Evolutionary conservation across 2,113 vertebrate species (phyloP).

Genomic region (Zosterops borbonicus): DNA sequence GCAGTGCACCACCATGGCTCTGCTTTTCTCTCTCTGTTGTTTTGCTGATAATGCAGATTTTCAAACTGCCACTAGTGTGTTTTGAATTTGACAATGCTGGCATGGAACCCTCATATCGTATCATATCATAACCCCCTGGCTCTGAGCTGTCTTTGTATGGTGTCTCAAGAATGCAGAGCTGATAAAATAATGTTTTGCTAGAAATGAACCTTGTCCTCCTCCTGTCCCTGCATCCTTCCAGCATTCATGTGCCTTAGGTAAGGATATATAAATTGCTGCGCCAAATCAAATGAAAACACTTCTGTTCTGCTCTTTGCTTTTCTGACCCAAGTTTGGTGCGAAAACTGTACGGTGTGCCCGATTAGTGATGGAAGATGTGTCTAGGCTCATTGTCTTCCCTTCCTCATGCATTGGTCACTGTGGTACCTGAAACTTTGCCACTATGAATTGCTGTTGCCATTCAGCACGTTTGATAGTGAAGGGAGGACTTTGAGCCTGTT

Average conservation of each 20-base stretch:
- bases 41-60: constrained; percentile 6
- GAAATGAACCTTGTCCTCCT: not conserved
- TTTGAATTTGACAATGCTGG: not conserved
- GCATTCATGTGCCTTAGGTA: not conserved
- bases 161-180: not conserved
- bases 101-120: not conserved
- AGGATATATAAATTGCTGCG: not conserved
- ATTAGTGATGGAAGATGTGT: not conserved
- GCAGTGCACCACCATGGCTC: constrained; percentile 46
- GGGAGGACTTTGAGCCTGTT: not conserved
- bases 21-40: constrained; percentile 72
- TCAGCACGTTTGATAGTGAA: not conserved
- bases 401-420: not conserved
- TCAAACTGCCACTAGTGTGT: not conserved
- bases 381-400: accelerated
- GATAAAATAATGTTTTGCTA: not conserved
- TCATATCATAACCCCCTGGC: not conserved
- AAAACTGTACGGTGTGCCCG: accelerated
- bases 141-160: not conserved
- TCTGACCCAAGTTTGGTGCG: not conserved
- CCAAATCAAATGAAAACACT: not conserved
- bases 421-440: not conserved
- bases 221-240: not conserved
- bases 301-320: not conserved
- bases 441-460: not conserved